Conservation (phyloP, 1,140 invertebrate genomes). For the Macrobrachium nipponense region DNA sequence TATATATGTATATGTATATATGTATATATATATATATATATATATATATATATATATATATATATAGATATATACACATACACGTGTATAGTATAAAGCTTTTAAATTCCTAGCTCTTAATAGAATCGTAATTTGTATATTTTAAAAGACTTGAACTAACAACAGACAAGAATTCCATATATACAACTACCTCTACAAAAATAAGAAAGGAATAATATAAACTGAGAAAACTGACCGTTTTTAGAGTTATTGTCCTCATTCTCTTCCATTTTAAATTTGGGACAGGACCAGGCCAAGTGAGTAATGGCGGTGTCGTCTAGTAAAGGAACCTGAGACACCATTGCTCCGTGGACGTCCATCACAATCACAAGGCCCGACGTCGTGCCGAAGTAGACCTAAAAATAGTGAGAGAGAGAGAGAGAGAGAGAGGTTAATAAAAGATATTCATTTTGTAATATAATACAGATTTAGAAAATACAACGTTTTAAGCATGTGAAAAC, state of each 20-base stretch:
- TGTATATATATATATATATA: not conserved
- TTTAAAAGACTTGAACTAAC: no score
- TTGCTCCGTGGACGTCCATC: constrained; percentile 95
- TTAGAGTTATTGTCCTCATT: constrained; percentile 75
- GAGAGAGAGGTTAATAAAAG: not conserved
- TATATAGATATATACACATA: constrained; percentile 2
- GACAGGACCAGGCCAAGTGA: constrained; percentile 95
- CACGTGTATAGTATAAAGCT: no score
- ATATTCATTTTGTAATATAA: no score
- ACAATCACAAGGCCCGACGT: constrained; percentile 79
- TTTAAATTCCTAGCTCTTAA: no score
- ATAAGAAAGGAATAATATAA: not conserved
- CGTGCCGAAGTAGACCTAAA: constrained; percentile 92
- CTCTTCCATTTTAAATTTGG: constrained; percentile 98
- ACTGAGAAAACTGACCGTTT: constrained; percentile 13
- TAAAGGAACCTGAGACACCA: constrained; percentile 91
- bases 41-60: constrained; percentile 17
- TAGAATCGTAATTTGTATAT: not conserved
- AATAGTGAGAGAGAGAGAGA: not conserved
- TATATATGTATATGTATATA: constrained; percentile 1
- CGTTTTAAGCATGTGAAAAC: no score
- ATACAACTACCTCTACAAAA: not conserved
- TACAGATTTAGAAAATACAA: no score
- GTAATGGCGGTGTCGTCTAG: constrained; percentile 81
- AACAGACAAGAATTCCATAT: not conserved